These are phyloP conservation scores for Bradysia coprophila DNA, from an alignment of 1,140 invertebrate species.

Conservation along the genomic window DNA sequence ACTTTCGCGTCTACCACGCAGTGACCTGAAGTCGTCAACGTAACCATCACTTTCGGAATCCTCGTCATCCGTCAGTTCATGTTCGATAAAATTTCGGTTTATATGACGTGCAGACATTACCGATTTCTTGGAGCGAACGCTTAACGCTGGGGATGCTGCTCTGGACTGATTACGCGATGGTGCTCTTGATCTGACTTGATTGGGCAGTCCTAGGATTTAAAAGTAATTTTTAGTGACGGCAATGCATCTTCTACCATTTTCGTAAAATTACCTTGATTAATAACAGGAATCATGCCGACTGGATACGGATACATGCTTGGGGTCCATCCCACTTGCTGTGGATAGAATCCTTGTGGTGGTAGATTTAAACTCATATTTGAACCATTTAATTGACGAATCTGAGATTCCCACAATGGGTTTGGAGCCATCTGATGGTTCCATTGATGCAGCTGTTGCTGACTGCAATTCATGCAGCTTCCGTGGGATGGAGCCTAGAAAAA, in stretches of 20 bases:
- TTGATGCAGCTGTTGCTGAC: conserved; percentile 25
- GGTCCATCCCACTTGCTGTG: conserved; percentile 22
- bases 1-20: neutral
- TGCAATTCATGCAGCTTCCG: conserved; percentile 29
- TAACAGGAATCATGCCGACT: conserved; percentile 13
- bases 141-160: conserved; percentile 45
- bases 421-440: conserved; percentile 13
- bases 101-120: conserved; percentile 23
- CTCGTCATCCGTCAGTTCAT: conserved; percentile 30
- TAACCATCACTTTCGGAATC: conserved; percentile 30
- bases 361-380: conserved; percentile 47
- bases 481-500: no score
- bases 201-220: conserved; percentile 10
- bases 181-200: conserved; percentile 25
- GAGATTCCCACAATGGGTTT: conserved; percentile 16
- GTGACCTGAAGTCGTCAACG: neutral
- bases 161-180: conserved; percentile 31
- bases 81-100: conserved; percentile 25
- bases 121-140: conserved; percentile 43
- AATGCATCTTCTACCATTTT: no score
- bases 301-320: conserved; percentile 18
- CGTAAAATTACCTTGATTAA: conserved; percentile 18
- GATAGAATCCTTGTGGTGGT: conserved; percentile 22
- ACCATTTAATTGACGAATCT: conserved; percentile 30
- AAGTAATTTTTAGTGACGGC: no score